phyloP scores from a whole-genome alignment of 2,113 vertebrate genomes.

The human region GRCh38 chr9:131838501-131839000 shows the following conservation, averaged over 20 bases:
- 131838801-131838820: background rate
- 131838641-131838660: background rate
- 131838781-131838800: background rate
- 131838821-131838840: background rate
- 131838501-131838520: background rate
- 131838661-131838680: background rate
- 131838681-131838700: background rate
- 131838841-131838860: background rate
- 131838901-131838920: background rate
- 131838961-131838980: background rate
- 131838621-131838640: background rate
- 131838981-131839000: too few species aligned
- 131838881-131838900: background rate
- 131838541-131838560: background rate
- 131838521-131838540: background rate
- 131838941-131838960: background rate
- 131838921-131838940: background rate
- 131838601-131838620: background rate
- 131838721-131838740: background rate
- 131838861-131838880: background rate
- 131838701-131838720: background rate
- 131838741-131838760: background rate
- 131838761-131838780: background rate
- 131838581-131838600: background rate
- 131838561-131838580: too few species aligned